Evolutionary conservation across 37 sponge, comb jelly and placozoan species (phyloP).

Genomic region (Ianthella basta): DNA sequence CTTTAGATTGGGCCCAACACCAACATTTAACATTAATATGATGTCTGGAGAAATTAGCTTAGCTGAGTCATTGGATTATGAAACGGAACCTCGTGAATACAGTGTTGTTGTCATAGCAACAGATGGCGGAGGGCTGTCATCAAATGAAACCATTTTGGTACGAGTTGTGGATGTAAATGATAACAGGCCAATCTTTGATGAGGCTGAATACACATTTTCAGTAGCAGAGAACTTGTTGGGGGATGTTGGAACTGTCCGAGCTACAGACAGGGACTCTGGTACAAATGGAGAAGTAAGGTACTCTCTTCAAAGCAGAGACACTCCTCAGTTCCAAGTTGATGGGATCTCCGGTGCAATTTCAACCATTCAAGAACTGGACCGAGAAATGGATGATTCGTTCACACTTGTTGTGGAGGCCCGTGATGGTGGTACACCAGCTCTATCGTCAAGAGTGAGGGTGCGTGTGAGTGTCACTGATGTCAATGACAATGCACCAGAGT

Average conservation of each 20-base stretch:
- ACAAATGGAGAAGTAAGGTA: constrained; percentile 53
- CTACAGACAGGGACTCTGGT: constrained; percentile 64
- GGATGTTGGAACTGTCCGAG: neutral
- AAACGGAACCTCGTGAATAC: constrained; percentile 19
- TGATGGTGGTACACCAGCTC: constrained; percentile 2
- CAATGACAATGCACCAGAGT: constrained; percentile 43
- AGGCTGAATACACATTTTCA: neutral
- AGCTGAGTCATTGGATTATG: constrained; percentile 48
- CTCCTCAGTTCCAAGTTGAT: neutral
- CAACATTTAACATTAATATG: neutral
- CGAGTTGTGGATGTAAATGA: constrained; percentile 49
- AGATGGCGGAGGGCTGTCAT: constrained; percentile 21
- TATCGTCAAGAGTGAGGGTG: neutral
- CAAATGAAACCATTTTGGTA: neutral
- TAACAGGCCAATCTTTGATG: constrained; percentile 40
- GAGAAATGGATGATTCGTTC: neutral
- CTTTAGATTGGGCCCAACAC: neutral
- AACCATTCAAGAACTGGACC: constrained; percentile 3
- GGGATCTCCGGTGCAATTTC: neutral
- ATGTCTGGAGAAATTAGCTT: constrained; percentile 28
- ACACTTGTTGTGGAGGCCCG: neutral
- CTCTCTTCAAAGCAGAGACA: constrained; percentile 8
- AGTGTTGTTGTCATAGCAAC: neutral
- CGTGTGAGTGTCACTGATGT: constrained; percentile 32
- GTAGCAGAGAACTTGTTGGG: neutral